These are phyloP conservation scores for Epistrophella euchroma DNA, from an alignment of 2,888 invertebrate genomes.

Conservation along the genomic window DNA sequence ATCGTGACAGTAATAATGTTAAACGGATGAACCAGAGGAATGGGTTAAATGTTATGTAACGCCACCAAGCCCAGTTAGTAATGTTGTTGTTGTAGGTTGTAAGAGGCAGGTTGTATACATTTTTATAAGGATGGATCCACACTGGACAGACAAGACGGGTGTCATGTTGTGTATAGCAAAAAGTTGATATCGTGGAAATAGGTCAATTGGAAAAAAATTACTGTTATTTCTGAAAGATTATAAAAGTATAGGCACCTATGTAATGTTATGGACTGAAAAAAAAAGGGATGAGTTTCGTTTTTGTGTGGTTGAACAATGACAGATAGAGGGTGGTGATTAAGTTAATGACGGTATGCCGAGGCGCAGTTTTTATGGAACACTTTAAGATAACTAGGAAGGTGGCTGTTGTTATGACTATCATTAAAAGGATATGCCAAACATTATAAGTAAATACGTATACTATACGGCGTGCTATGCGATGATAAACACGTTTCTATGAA, in stretches of 20 bases:
- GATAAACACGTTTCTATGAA: neutral
- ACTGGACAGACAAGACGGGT: slow-evolving; percentile 14
- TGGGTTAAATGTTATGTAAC: slow-evolving; percentile 6
- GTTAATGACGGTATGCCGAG: slow-evolving; percentile 41
- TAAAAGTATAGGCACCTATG: neutral
- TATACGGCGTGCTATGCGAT: neutral
- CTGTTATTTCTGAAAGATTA: slow-evolving; percentile 51
- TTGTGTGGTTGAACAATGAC: slow-evolving; percentile 33
- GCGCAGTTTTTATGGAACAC: slow-evolving; percentile 52
- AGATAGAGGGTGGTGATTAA: slow-evolving; percentile 41
- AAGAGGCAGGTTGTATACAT: neutral
- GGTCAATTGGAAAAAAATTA: slow-evolving; percentile 69
- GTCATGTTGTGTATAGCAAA: slow-evolving; percentile 35
- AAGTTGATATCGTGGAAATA: slow-evolving; percentile 47
- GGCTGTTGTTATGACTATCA: slow-evolving; percentile 14
- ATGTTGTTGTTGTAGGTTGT: neutral
- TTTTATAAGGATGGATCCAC: no score
- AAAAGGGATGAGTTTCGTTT: slow-evolving; percentile 1
- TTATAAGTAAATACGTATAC: neutral
- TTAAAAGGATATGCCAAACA: neutral
- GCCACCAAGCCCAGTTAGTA: neutral
- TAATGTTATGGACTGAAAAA: neutral
- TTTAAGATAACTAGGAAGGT: slow-evolving; percentile 32
- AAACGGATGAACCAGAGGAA: slow-evolving; percentile 11
- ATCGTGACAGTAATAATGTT: slow-evolving; percentile 59